Base-by-base conservation (phyloP, 2,797 vertebrate genomes). In the Allenopithecus nigroviridis region DNA sequence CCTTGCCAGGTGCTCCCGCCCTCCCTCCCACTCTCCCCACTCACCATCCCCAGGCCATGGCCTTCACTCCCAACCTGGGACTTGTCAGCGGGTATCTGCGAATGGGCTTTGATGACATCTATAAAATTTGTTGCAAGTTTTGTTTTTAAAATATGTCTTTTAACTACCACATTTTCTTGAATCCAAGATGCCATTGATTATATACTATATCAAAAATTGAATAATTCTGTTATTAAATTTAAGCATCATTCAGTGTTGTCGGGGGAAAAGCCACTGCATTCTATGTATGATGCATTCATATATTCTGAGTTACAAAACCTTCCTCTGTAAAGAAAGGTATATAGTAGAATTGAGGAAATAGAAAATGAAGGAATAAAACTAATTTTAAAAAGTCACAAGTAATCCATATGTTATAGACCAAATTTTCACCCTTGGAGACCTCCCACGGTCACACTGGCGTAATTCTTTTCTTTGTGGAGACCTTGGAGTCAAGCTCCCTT, bases 121-220 rank as follows among this genome's bases (percentile, higher is more conserved):
- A 13, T 70, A 81, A 83, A 87, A 84, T 61, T 43, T 33, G 2
- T 74, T 92, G 93, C 5, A 30, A 50, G 22, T 59, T 83, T 90
- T 86, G 21, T 80, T 89, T 93, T 91, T 83, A 86, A 96, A 61
- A 61, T 57, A 2, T 26, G 8, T 59, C 17, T 94, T 89, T 97
- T 83, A 74, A 30, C 59, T 36, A 13, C 30, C 61, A 68, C 5
- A 30, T 41, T 95, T 75, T 9, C 50, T 89, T 86, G 68, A 86
- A 61, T 83, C 39, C 22, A 88, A 57, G 76, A n/a, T 57, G 17
- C 6, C 75, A 13, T 22, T 33, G 79, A 59, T 72, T 10, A 43
- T 39, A 61, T 59, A 53, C 70, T 12, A 19, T 78, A 64, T 68
- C 90, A 83, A 76, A 93, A 91, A 53, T 53, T 30, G 39, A 41